Evolutionary conservation across 1,140 invertebrate species (phyloP), one percentile per base, ranked within the genome.

Genomic region (Luehdorfia chinensis): DNA sequence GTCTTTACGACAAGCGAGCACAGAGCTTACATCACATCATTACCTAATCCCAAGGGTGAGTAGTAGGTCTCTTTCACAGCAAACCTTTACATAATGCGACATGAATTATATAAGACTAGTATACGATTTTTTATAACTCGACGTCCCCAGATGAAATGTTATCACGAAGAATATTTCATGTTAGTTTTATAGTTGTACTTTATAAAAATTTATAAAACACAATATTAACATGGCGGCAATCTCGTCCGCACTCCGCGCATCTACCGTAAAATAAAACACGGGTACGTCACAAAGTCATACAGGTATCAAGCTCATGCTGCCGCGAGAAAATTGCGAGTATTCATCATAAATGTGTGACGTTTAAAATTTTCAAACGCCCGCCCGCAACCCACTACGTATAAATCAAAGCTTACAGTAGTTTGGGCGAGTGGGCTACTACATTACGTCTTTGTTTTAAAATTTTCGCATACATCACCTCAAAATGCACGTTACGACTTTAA

Each of bases 271-370:
- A 66, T 53, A 65, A 57, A 50, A 51, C 46, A 49, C 45, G 9
- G 14, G n/a, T 15, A 43, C 15, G 39, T 43, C 49, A 43, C 47
- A 54, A 54, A 69, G 66, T 72, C 67, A 70, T 59, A 63, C 55
- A 57, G 71, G 60, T 83, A 83, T 77, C 66, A 66, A 65, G 50
- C 54, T 65, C 44, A 54, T 64, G 67, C 60, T 73, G 65, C 70
- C 75, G 70, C 66, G 73, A 81, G 78, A 79, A 80, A 81, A 83
- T 85, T 85, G 78, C 76, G 67, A 72, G 75, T 81, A 81, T 85
- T 83, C 72, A 85, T 85, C 78, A 85, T 79, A 78, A 71, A 81
- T 81, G 75, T 71, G 81, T 83, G 78, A 85, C 81, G 75, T 81
- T 83, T 79, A 81, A 83, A 85, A 83, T 79, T 79, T 75, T 75